phyloP scores from a whole-genome alignment of 2,113 vertebrate species.

The Indicator maculatus region DNA sequence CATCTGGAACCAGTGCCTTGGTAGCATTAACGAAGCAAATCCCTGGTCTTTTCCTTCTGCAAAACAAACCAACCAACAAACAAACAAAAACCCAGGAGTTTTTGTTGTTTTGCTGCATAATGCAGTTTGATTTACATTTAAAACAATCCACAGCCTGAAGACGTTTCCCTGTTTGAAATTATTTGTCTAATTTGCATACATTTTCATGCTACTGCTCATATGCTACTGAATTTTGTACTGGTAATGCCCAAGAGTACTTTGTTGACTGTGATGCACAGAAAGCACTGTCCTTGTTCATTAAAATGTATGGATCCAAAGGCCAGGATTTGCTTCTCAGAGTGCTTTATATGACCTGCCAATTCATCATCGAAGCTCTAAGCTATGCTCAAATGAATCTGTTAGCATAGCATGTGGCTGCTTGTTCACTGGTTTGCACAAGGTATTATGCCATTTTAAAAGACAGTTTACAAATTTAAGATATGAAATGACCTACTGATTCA shows the following conservation, averaged over 20 bases:
- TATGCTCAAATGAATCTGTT: background rate
- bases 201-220: background rate
- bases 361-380: background rate
- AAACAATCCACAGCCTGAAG: background rate
- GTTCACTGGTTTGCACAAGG: background rate
- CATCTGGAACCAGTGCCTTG: background rate
- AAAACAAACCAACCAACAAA: no score
- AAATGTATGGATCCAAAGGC: background rate
- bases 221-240: background rate
- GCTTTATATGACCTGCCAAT: background rate
- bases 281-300: background rate
- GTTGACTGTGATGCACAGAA: background rate
- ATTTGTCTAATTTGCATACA: background rate
- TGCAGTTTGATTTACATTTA: background rate
- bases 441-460: background rate
- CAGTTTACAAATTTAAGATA: background rate
- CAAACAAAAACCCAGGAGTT: background rate
- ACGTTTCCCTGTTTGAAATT: background rate
- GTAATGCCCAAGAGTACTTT: background rate
- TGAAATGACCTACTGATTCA: background rate
- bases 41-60: background rate
- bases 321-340: background rate
- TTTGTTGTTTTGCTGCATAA: background rate
- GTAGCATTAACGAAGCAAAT: background rate
- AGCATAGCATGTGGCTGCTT: background rate